phyloP scores from a whole-genome alignment of 2,113 vertebrate species.

The Lophius piscatorius region DNA sequence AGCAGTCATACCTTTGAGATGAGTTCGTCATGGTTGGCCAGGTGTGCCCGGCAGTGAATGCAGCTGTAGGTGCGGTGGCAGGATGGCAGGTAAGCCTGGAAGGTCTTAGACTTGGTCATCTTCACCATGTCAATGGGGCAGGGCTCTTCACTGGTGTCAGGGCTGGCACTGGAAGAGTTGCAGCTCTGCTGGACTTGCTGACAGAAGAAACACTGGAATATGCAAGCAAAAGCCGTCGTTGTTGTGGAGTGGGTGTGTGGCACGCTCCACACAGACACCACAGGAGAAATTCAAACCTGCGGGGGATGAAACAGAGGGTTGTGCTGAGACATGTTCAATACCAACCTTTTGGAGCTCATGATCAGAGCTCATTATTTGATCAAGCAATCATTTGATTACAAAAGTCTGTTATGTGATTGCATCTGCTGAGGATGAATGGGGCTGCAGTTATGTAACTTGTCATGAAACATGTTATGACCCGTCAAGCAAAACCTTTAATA shows the following conservation, averaged over 20 bases:
- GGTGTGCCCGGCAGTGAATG: constrained; percentile 97
- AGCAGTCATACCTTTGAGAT: constrained; percentile 88
- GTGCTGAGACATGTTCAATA: constrained; percentile 14
- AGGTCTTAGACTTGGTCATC: constrained; percentile 98
- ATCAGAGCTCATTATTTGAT: constrained; percentile 18
- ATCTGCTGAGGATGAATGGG: no score
- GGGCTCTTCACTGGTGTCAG: constrained; percentile 86
- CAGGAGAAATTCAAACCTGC: constrained; percentile 88
- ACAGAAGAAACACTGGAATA: constrained; percentile 95
- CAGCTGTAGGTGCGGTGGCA: constrained; percentile 99
- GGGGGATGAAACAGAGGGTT: background rate
- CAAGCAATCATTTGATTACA: constrained; percentile 49
- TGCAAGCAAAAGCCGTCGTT: constrained; percentile 95
- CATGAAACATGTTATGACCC: no score
- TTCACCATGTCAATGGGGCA: constrained; percentile 94
- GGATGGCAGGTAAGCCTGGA: constrained; percentile 96
- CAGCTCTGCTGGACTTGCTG: constrained; percentile 92
- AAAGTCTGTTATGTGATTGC: constrained; percentile 29
- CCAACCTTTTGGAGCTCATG: constrained; percentile 22
- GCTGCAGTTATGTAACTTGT: constrained; percentile 9
- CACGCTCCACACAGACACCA: constrained; percentile 90
- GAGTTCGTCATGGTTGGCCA: constrained; percentile 98
- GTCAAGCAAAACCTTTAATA: background rate
- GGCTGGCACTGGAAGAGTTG: constrained; percentile 87
- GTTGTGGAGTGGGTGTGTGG: constrained; percentile 92